Percentiles rank a stretch among this genome's conserved stretches.
Evolutionary conservation across 2,113 vertebrate species (phyloP).

Genomic region (Pogona vitticeps): DNA sequence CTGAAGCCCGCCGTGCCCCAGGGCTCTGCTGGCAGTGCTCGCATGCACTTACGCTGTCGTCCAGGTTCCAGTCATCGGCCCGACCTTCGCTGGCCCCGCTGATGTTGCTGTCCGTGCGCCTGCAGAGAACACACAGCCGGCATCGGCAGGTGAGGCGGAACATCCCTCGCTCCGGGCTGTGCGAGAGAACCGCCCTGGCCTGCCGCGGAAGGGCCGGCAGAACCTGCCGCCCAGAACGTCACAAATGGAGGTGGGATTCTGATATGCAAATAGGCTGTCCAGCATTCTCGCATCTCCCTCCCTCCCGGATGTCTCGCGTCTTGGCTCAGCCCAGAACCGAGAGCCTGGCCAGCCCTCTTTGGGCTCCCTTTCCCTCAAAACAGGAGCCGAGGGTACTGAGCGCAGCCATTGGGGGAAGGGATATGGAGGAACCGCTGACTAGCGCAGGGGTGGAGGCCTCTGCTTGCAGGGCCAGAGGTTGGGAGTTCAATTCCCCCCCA

Average conservation of each 20-base stretch:
- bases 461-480: too few relatives aligned
- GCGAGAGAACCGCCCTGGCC: background rate
- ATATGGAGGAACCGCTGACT: too few relatives aligned
- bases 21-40: background rate
- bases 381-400: background rate
- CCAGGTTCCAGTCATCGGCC: slow-evolving; percentile 86
- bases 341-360: background rate
- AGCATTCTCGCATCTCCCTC: slow-evolving; percentile 4
- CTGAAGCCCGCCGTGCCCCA: rapidly evolving
- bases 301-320: background rate
- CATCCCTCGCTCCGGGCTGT: background rate
- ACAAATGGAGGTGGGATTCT: background rate
- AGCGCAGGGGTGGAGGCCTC: too few relatives aligned
- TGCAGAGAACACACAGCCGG: slow-evolving; percentile 55
- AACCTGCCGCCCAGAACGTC: background rate
- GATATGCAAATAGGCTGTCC: background rate
- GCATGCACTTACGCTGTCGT: slow-evolving; percentile 81
- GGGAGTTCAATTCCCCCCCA: too few relatives aligned
- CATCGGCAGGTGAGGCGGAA: background rate
- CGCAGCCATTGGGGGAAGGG: too few relatives aligned
- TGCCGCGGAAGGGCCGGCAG: background rate
- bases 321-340: background rate
- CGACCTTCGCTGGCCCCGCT: slow-evolving; percentile 86
- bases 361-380: too few relatives aligned
- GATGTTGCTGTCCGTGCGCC: slow-evolving; percentile 88